These are phyloP conservation scores for Ellobium chinense DNA, from an alignment of 2,888 invertebrate species.

Conservation along the genomic window DNA sequence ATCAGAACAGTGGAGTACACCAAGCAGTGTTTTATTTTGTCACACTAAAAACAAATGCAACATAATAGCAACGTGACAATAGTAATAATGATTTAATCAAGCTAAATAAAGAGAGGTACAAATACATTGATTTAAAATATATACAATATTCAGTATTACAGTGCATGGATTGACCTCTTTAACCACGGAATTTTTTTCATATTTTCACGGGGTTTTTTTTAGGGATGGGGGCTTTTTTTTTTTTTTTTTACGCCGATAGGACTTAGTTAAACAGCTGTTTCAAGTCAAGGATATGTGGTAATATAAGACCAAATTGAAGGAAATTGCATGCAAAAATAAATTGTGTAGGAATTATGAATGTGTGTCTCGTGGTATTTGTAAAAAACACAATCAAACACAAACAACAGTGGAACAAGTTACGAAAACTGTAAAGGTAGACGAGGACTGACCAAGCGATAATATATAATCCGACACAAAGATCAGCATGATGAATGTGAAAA, in stretches of 20 bases:
- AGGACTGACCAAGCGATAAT: not conserved
- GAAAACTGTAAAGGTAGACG: not conserved
- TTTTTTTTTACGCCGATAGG: not conserved
- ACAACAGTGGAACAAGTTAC: not conserved
- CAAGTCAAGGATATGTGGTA: not conserved
- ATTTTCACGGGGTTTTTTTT: not conserved
- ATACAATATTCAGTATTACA: no score
- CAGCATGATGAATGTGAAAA: not conserved
- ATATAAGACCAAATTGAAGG: not conserved
- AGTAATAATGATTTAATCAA: no score
- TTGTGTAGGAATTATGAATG: not conserved
- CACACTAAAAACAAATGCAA: no score
- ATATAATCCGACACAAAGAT: not conserved
- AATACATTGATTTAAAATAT: no score
- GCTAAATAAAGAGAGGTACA: no score
- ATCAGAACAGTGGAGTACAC: no score
- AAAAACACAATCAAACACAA: not conserved
- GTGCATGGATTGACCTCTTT: no score
- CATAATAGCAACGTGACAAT: no score
- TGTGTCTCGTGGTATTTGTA: not conserved
- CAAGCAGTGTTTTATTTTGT: no score
- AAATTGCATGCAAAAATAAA: not conserved
- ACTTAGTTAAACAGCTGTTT: not conserved
- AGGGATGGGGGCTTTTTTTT: no score
- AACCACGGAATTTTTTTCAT: not conserved